Evolutionary conservation across 2,113 vertebrate genomes (phyloP).

Genomic region (Larimichthys crocea): DNA sequence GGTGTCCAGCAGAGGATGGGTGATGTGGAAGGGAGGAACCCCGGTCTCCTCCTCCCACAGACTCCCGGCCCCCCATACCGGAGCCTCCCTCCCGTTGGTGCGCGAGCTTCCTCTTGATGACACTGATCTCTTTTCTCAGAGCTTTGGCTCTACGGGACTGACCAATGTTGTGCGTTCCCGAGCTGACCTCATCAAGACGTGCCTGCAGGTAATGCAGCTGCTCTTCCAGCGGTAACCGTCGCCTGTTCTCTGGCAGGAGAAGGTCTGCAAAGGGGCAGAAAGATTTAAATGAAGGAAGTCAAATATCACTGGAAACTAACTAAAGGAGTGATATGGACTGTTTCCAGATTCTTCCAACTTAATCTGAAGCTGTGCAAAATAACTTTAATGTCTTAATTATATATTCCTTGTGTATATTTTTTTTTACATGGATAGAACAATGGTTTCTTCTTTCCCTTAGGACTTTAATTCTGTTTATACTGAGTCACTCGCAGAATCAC

Average conservation of each 20-base stretch:
- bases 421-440: too few relatives aligned
- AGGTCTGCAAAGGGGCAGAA: constrained; percentile 81
- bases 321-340: too few relatives aligned
- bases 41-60: constrained; percentile 75
- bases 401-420: too few relatives aligned
- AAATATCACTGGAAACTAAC: neutral
- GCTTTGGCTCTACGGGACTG: constrained; percentile 95
- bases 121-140: constrained; percentile 96
- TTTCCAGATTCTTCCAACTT: neutral
- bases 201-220: constrained; percentile 93
- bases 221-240: constrained; percentile 92
- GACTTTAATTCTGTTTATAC: too few relatives aligned
- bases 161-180: constrained; percentile 94
- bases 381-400: neutral
- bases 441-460: too few relatives aligned
- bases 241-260: constrained; percentile 90
- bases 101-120: constrained; percentile 93
- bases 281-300: neutral
- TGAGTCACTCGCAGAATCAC: too few relatives aligned
- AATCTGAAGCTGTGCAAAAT: neutral
- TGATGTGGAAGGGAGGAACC: constrained; percentile 78
- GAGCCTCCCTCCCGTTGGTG: constrained; percentile 90
- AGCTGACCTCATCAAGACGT: constrained; percentile 90
- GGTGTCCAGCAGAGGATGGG: constrained; percentile 83
- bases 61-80: constrained; percentile 81